phyloP scores from a whole-genome alignment of 2,888 invertebrate genomes.

The Agrochola macilenta region DNA sequence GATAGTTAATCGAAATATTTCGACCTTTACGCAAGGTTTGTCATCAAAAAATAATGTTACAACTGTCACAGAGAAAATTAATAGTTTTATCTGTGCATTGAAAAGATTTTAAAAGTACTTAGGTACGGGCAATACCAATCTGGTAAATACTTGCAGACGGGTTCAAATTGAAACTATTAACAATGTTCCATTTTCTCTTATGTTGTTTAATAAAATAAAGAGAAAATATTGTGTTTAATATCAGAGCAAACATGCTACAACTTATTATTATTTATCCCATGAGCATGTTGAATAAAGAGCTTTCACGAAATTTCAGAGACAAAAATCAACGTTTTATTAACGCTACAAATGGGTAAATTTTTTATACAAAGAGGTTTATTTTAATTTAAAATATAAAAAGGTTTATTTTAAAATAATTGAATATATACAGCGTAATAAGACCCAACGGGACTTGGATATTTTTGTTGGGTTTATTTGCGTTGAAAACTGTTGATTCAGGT shows the following conservation, averaged over 20 bases:
- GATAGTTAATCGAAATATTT: background rate
- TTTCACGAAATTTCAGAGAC: conserved; percentile 8
- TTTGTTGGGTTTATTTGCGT: background rate
- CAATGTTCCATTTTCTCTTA: background rate
- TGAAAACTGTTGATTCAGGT: background rate
- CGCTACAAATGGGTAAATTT: conserved; percentile 13
- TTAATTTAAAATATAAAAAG: conserved; percentile 15
- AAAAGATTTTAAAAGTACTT: no score
- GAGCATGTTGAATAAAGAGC: conserved; percentile 21
- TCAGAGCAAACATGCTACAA: conserved; percentile 1
- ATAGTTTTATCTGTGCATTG: no score
- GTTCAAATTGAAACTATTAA: background rate
- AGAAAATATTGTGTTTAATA: conserved; percentile 14
- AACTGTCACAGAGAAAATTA: background rate
- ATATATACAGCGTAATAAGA: background rate
- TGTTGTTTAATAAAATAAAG: conserved; percentile 13
- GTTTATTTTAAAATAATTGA: conserved; percentile 23
- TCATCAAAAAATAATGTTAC: background rate
- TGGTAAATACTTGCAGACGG: background rate
- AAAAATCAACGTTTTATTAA: conserved; percentile 5
- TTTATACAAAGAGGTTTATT: conserved; percentile 1
- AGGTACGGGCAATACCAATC: background rate
- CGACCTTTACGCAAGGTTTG: background rate
- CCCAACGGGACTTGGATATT: background rate
- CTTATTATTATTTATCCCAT: conserved; percentile 8